Conservation (phyloP, 1,140 invertebrate genomes). For the Halesus radiatus region DNA sequence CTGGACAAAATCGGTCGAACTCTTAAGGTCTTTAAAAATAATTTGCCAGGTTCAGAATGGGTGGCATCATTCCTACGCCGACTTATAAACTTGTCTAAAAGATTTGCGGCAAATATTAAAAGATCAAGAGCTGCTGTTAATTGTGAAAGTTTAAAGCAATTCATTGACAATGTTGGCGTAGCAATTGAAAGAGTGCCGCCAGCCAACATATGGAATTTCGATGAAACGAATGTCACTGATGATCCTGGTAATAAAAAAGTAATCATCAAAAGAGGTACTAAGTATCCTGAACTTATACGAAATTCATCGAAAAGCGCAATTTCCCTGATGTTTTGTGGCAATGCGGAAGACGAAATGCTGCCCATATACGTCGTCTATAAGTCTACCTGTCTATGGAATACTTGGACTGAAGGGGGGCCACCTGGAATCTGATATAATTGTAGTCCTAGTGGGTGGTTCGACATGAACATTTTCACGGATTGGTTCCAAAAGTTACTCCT, state of each 20-base stretch:
- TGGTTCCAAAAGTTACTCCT: too few species aligned
- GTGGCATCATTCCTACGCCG: neutral
- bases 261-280: neutral
- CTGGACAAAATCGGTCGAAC: conserved; percentile 3
- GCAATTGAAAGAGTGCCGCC: too few species aligned
- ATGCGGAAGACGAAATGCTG: neutral
- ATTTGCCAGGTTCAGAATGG: conserved; percentile 1
- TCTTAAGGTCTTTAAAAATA: neutral
- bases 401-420: neutral
- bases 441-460: too few species aligned
- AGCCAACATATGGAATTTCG: too few species aligned
- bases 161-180: too few species aligned
- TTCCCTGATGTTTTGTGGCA: neutral
- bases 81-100: neutral
- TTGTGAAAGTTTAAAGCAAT: too few species aligned
- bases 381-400: neutral
- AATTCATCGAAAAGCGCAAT: neutral
- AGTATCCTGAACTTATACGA: neutral
- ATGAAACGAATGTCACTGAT: too few species aligned
- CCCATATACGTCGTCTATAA: too few species aligned
- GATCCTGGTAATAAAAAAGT: neutral
- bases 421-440: neutral
- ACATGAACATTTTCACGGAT: too few species aligned
- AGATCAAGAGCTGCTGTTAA: too few species aligned
- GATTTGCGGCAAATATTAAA: conserved; percentile 12